These are phyloP conservation scores for Diarsia brunnea DNA, from an alignment of 2,888 invertebrate species.

Conservation along the genomic window DNA sequence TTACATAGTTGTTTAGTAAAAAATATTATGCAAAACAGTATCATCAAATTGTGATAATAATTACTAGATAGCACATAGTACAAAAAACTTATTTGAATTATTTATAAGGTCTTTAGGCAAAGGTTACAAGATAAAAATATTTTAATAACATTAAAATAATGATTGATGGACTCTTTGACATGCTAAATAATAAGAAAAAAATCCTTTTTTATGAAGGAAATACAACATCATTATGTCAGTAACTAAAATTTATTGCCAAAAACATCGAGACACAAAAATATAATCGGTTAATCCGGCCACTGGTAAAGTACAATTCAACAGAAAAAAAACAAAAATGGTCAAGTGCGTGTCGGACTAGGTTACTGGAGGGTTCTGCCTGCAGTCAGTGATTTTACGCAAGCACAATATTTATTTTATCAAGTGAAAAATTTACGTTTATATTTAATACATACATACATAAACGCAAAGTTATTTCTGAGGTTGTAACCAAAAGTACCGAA, in stretches of 20 bases:
- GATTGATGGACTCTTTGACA: constrained; percentile 39
- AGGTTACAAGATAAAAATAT: constrained; percentile 17
- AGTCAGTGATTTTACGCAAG: background rate
- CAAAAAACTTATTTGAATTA: constrained; percentile 36
- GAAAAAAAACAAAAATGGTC: background rate
- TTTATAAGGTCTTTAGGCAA: constrained; percentile 40
- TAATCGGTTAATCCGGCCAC: constrained; percentile 35
- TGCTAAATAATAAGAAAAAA: constrained; percentile 24
- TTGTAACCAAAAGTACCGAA: background rate
- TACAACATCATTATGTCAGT: constrained; percentile 46
- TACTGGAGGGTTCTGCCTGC: background rate
- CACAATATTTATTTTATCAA: background rate
- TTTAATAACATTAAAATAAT: constrained; percentile 35
- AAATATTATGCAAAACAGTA: constrained; percentile 22
- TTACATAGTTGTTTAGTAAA: constrained; percentile 2
- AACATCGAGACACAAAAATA: constrained; percentile 22
- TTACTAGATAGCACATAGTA: background rate
- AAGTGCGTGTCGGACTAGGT: background rate
- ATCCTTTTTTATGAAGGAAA: constrained; percentile 35
- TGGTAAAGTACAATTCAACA: constrained; percentile 14
- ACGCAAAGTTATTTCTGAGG: background rate
- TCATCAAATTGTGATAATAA: constrained; percentile 28
- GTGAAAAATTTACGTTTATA: too few species aligned
- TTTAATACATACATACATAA: too few species aligned
- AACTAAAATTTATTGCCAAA: constrained; percentile 31